Conservation (phyloP, 1,140 invertebrate genomes). For the Cherax quadricarinatus region DNA sequence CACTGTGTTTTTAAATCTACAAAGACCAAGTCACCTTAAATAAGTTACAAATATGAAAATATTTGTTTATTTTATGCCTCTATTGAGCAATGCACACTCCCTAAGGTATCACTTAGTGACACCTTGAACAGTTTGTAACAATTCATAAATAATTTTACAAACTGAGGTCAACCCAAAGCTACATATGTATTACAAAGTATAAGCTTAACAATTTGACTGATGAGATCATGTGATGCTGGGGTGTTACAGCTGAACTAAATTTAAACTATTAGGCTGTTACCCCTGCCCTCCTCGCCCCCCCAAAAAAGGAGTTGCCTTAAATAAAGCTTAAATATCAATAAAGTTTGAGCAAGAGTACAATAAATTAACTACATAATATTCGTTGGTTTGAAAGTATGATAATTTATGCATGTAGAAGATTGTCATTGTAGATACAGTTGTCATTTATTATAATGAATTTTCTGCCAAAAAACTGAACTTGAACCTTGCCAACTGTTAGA, state of each 20-base stretch:
- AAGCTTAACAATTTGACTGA: slow-evolving; percentile 33
- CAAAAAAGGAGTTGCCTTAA: slow-evolving; percentile 5
- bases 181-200: slow-evolving; percentile 18
- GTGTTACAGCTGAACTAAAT: background rate
- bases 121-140: slow-evolving; percentile 32
- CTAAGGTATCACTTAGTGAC: slow-evolving; percentile 40
- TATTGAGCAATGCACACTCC: slow-evolving; percentile 61
- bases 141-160: background rate
- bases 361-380: slow-evolving; percentile 6
- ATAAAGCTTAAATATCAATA: slow-evolving; percentile 12
- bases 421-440: background rate
- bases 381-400: background rate
- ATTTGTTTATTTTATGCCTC: slow-evolving; percentile 56
- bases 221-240: slow-evolving; percentile 39
- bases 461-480: background rate
- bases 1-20: slow-evolving; percentile 31
- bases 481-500: background rate
- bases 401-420: background rate
- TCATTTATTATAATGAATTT: background rate
- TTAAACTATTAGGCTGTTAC: background rate
- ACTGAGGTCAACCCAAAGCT: slow-evolving; percentile 5
- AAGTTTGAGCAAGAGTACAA: slow-evolving; percentile 36
- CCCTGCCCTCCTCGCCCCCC: slow-evolving; percentile 12
- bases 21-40: slow-evolving; percentile 57
- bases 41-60: slow-evolving; percentile 63